Evolutionary conservation across 1,140 invertebrate species (phyloP), one percentile per base, ranked within the genome.

Genomic region (Hylyphantes graminicola): DNA sequence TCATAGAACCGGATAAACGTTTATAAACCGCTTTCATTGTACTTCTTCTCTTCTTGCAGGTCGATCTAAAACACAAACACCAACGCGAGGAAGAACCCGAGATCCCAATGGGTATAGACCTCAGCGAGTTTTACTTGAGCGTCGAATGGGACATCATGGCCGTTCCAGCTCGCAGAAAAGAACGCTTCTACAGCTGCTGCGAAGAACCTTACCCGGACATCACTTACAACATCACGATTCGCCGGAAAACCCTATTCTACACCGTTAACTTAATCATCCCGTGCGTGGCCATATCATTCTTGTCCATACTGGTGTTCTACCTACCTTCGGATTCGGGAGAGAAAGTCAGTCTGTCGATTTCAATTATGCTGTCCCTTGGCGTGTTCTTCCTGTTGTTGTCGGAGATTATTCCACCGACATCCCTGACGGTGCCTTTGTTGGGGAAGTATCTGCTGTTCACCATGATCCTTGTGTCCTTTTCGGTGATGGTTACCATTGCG

Each of bases 131-230:
- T 91, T 98, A 98, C 91, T 96, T 96, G 91, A 98, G 96, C 53
- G 97, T 99, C 13, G 98, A 99, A 91, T 99, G 98, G 98, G 98
- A 99, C 90, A 97, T 99, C 88, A 92, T 99, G 74, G 95, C 97
- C 91, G 98, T 99, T 77, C 97, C 98, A 67, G 96, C 96, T 64
- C 94, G 96, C 65, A 93, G 96, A 88, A 96, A 96, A 89, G 96
- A 96, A 90, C 96, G 96, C 88, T 96, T 94, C 90, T 98, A 99
- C 91, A 97, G 96, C 13, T 99, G 97, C 91, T 98, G 97, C 90
- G 94, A 96, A 89, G 96, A 97, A 89, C 95, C 96, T 11, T 97
- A 97, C 88, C 92, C 98, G 83, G 97, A 99, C 89, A 98, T 99
- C 88, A 99, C 97, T 50, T 99, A 99, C 90, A 98, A 98, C 90